Conservation (phyloP, 1,140 invertebrate species). For the Zaprionus capensis region DNA sequence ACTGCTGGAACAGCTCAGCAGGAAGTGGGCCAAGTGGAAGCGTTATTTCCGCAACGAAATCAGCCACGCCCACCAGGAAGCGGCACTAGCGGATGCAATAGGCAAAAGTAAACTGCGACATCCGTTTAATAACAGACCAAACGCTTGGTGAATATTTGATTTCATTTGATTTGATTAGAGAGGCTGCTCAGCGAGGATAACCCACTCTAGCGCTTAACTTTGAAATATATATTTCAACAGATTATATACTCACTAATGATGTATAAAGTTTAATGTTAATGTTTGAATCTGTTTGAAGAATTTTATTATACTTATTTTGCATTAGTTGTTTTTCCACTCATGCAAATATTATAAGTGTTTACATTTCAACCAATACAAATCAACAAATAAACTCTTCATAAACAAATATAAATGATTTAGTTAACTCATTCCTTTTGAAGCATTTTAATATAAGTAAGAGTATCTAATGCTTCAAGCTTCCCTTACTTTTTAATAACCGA, state of each 20-base stretch:
- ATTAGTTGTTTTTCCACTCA: background rate
- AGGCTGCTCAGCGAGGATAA: background rate
- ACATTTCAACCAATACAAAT: too few relatives aligned
- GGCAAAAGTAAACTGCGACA: constrained; percentile 34
- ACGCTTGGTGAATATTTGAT: constrained; percentile 56
- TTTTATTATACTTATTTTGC: background rate
- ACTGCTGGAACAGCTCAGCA: constrained; percentile 27
- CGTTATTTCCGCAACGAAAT: constrained; percentile 58
- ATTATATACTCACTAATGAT: background rate
- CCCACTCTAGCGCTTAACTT: background rate
- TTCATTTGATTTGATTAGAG: constrained; percentile 13
- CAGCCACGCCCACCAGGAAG: constrained; percentile 28
- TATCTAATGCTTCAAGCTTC: background rate
- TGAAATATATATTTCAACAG: background rate
- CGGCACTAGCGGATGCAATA: background rate
- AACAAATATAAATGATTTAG: background rate
- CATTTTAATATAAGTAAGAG: background rate
- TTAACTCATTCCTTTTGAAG: background rate
- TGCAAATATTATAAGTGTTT: background rate
- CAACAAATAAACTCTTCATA: background rate
- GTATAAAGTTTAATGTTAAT: background rate
- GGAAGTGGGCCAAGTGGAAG: constrained; percentile 33
- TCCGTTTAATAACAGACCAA: constrained; percentile 49
- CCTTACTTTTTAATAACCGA: constrained; percentile 21
- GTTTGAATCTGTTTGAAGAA: background rate